These are phyloP conservation scores for Epirrhoe tristata DNA, from an alignment of 2,888 invertebrate genomes.

Conservation along the genomic window DNA sequence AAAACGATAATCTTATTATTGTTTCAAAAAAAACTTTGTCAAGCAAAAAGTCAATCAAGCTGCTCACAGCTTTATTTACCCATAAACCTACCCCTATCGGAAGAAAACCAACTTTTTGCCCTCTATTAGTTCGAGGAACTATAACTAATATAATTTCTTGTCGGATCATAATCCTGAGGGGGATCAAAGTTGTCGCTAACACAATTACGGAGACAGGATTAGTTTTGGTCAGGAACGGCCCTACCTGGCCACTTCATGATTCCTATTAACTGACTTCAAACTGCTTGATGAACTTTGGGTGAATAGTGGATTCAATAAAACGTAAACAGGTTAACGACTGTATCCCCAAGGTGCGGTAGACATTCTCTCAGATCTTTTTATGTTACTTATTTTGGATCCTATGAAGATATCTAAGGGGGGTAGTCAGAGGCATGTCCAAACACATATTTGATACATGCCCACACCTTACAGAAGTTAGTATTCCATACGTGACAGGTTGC, in stretches of 20 bases:
- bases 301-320: conserved; percentile 6
- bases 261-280: conserved; percentile 66
- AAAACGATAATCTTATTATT: too few species aligned
- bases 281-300: conserved; percentile 45
- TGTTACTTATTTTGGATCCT: too few species aligned
- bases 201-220: conserved; percentile 80
- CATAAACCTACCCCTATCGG: conserved; percentile 36
- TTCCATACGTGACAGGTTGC: too few species aligned
- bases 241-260: conserved; percentile 72
- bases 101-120: conserved; percentile 54
- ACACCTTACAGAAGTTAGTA: too few species aligned
- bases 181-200: conserved; percentile 85
- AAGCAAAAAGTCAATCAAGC: background rate
- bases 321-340: too few species aligned
- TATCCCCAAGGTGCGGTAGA: too few species aligned
- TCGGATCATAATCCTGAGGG: conserved; percentile 80
- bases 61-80: conserved; percentile 6
- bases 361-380: too few species aligned
- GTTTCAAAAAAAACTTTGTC: background rate
- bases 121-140: conserved; percentile 78
- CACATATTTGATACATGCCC: too few species aligned
- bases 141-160: conserved; percentile 78
- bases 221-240: conserved; percentile 75
- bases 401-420: too few species aligned
- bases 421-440: too few species aligned